A percentile compares a stretch with the other conserved stretches of the same genome.
These are phyloP conservation scores for Tauraco hartlaubi DNA, from an alignment of 2,797 vertebrate genomes.

Conservation along the genomic window DNA sequence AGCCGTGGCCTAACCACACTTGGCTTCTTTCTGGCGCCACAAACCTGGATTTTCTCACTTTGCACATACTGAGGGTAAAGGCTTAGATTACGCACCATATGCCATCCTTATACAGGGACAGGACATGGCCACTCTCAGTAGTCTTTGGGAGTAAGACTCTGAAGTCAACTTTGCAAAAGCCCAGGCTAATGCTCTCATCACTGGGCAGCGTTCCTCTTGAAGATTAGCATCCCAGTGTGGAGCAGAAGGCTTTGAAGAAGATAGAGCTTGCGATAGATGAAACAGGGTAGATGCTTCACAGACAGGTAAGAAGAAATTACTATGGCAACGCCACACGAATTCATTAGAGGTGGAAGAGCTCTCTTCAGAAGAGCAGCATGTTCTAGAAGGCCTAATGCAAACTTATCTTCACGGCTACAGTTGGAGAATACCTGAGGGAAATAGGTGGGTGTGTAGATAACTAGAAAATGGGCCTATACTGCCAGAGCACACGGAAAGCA, in stretches of 20 bases:
- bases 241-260: neutral
- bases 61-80: neutral
- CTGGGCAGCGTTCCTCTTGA: neutral
- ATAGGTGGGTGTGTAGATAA: neutral
- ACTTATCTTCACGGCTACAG: neutral
- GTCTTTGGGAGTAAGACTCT: neutral
- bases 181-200: neutral
- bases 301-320: neutral
- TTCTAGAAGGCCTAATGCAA: neutral
- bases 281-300: neutral
- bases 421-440: neutral
- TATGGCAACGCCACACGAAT: neutral
- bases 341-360: neutral
- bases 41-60: neutral
- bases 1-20: accelerated
- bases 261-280: neutral
- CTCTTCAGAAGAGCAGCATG: neutral
- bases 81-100: neutral
- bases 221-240: neutral
- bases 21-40: neutral
- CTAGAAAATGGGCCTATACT: neutral
- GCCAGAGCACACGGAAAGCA: neutral
- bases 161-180: neutral
- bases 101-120: accelerated
- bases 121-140: neutral